Evolutionary conservation across 2,888 invertebrate genomes (phyloP).

Genomic region (Philhelius pedissequus): DNA sequence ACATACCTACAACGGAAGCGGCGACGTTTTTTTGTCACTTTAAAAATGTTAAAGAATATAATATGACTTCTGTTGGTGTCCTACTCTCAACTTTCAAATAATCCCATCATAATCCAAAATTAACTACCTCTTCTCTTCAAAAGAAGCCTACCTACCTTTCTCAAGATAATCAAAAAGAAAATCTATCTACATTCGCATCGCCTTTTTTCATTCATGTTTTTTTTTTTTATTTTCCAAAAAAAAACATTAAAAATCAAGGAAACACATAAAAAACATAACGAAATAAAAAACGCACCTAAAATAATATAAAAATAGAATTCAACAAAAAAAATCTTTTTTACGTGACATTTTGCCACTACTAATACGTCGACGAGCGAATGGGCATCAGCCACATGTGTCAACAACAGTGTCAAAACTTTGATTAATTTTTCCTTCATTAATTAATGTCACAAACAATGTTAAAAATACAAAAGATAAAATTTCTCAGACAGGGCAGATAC

Average conservation of each 20-base stretch:
- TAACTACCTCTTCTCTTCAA: neutral
- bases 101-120: conserved; percentile 40
- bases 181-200: neutral
- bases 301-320: conserved; percentile 10
- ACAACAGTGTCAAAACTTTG: conserved; percentile 8
- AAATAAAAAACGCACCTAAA: neutral
- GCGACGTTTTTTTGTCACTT: neutral
- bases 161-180: neutral
- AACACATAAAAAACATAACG: neutral
- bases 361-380: neutral
- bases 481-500: too few relatives aligned
- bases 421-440: conserved; percentile 41
- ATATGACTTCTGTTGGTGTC: neutral
- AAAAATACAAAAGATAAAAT: neutral
- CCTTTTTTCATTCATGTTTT: conserved; percentile 2
- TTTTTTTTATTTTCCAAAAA: neutral
- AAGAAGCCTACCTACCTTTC: neutral
- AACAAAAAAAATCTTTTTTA: neutral
- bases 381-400: conserved; percentile 20
- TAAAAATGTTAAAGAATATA: neutral
- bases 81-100: too few relatives aligned
- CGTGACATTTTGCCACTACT: conserved; percentile 2
- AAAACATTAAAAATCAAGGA: neutral
- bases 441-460: conserved; percentile 3
- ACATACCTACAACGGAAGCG: neutral